These are phyloP conservation scores for Epinephelus awoara DNA, from an alignment of 2,797 vertebrate species.

Conservation along the genomic window DNA sequence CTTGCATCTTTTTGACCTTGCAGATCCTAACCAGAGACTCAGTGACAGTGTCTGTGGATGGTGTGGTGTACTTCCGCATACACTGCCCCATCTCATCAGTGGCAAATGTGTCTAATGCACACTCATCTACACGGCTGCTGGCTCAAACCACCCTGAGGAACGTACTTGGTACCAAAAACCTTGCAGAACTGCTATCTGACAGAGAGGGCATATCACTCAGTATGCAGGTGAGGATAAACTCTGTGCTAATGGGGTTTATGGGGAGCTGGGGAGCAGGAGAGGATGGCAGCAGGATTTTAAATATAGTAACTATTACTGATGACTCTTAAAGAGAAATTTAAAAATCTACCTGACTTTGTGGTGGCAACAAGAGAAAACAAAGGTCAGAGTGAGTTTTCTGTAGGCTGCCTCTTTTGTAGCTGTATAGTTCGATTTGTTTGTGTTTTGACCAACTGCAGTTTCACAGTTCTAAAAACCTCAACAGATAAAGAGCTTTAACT, in stretches of 20 bases:
- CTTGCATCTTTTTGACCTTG: background rate
- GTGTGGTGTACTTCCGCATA: conserved; percentile 85
- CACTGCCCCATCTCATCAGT: conserved; percentile 85
- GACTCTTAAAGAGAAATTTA: too few relatives aligned
- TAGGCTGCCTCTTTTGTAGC: too few relatives aligned
- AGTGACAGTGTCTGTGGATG: conserved; percentile 86
- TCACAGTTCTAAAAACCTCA: background rate
- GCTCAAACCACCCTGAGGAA: conserved; percentile 88
- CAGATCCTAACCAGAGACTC: conserved; percentile 88
- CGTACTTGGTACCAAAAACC: conserved; percentile 85
- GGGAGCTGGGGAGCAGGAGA: background rate
- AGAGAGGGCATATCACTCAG: conserved; percentile 82
- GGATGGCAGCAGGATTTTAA: background rate
- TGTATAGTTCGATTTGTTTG: background rate
- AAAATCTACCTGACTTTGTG: too few relatives aligned
- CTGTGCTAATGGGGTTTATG: background rate
- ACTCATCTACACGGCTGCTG: conserved; percentile 80
- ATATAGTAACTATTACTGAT: background rate
- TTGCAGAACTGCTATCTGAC: conserved; percentile 85
- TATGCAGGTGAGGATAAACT: conserved; percentile 81
- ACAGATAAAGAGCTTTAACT: background rate
- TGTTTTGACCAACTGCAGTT: background rate
- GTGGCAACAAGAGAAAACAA: too few relatives aligned
- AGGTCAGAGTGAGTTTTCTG: too few relatives aligned
- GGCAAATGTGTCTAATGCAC: conserved; percentile 81